phyloP scores from a whole-genome alignment of 1,140 invertebrate species.

The Palaemon carinicauda region DNA sequence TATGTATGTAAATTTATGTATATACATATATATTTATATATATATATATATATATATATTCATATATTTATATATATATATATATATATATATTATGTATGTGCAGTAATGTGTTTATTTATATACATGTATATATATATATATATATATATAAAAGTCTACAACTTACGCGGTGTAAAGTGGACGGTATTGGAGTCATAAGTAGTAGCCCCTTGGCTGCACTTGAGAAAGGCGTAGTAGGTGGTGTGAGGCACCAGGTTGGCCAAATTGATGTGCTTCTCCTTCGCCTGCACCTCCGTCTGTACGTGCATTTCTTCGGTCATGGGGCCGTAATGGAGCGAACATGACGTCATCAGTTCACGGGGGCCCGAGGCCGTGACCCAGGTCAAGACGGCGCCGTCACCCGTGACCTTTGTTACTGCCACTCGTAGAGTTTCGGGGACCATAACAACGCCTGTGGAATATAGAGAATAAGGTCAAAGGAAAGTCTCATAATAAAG shows the following conservation, averaged over 20 bases:
- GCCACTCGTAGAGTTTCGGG: conserved; percentile 32
- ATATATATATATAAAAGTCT: no score
- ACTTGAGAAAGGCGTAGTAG: conserved; percentile 57
- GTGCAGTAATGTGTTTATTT: no score
- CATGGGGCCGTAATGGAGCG: conserved; percentile 52
- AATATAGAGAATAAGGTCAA: neutral
- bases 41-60: no score
- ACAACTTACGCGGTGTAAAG: conserved; percentile 55
- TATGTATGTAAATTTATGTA: no score
- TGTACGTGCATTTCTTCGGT: conserved; percentile 43
- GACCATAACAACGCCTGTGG: conserved; percentile 25
- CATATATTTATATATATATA: no score
- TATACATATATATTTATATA: no score
- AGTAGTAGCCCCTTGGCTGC: conserved; percentile 31
- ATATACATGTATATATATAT: no score
- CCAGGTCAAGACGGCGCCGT: conserved; percentile 47
- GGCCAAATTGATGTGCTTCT: conserved; percentile 30
- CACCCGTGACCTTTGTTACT: conserved; percentile 50
- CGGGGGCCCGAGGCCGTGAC: conserved; percentile 14
- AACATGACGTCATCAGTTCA: conserved; percentile 37
- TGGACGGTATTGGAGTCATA: conserved; percentile 53
- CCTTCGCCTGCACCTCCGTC: conserved; percentile 29
- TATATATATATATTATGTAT: no score
- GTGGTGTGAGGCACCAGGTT: conserved; percentile 43
- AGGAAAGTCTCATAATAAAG: no score